Conservation (phyloP, 2,888 invertebrate genomes). For the Drosophila histrio region DNA sequence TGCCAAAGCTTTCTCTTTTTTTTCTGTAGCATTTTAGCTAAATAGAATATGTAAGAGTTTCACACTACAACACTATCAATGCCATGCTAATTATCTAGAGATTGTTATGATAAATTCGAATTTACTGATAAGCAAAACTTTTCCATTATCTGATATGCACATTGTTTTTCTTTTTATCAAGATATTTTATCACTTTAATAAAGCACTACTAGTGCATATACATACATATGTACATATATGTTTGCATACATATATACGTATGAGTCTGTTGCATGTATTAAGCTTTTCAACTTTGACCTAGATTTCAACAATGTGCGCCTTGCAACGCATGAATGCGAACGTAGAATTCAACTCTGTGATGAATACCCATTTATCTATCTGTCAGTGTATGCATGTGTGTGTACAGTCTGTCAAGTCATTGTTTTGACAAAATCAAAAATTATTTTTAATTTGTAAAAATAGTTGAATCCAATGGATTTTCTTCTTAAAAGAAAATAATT, state of each 20-base stretch:
- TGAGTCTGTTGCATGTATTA: slow-evolving; percentile 8
- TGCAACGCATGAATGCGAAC: slow-evolving; percentile 44
- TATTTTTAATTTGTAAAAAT: too few species aligned
- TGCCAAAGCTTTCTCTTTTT: neutral
- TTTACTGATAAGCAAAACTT: neutral
- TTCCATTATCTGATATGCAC: neutral
- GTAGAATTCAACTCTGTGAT: slow-evolving; percentile 18
- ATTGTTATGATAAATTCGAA: neutral
- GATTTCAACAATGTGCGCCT: slow-evolving; percentile 19
- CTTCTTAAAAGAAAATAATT: too few species aligned
- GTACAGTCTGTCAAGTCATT: too few species aligned
- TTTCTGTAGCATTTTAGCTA: neutral
- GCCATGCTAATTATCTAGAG: neutral
- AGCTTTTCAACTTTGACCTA: slow-evolving; percentile 51
- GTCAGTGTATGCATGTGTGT: neutral
- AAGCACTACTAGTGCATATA: neutral
- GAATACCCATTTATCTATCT: slow-evolving; percentile 10
- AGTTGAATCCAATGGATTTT: too few species aligned
- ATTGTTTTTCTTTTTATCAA: neutral
- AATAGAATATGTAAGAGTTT: neutral
- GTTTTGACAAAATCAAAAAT: too few species aligned
- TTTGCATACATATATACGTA: neutral
- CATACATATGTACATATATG: neutral
- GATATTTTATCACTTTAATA: neutral
- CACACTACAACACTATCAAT: neutral